Percentiles rank a stretch among this genome's conserved stretches.
Evolutionary conservation across 2,888 invertebrate species (phyloP).

Genomic region (Patella caerulea): DNA sequence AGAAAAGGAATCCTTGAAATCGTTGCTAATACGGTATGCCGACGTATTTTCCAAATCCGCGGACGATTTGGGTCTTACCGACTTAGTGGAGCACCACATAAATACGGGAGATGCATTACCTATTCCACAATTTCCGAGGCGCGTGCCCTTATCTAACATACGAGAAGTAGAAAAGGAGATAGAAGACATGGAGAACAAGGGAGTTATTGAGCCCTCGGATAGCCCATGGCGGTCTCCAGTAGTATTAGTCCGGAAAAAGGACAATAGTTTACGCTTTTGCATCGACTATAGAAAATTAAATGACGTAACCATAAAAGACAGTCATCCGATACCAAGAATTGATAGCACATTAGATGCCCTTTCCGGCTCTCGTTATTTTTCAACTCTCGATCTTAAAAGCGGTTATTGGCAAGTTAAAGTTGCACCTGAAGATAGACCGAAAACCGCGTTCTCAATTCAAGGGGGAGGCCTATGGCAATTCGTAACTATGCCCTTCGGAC

Average conservation of each 20-base stretch:
- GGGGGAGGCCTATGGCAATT: constrained; percentile 39
- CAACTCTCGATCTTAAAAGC: not conserved
- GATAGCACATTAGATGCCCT: not conserved
- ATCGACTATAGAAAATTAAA: not conserved
- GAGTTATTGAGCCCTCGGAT: not conserved
- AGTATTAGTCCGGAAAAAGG: not conserved
- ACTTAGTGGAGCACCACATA: not conserved
- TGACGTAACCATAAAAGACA: too few species aligned
- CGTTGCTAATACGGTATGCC: not conserved
- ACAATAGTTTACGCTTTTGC: not conserved
- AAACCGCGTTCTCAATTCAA: constrained; percentile 40
- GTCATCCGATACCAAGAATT: not conserved
- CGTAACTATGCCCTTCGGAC: constrained; percentile 32
- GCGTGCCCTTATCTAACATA: too few species aligned
- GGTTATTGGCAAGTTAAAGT: not conserved
- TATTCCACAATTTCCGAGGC: not conserved
- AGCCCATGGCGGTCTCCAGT: not conserved
- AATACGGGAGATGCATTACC: not conserved
- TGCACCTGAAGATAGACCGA: constrained; percentile 29
- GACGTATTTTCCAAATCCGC: not conserved
- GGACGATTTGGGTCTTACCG: not conserved
- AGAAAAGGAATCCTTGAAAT: not conserved
- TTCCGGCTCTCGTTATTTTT: not conserved
- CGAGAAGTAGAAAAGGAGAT: not conserved
- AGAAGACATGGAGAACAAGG: not conserved